Base-by-base conservation (phyloP, 1,140 invertebrate species). In the Schmidtea mediterranea region DNA sequence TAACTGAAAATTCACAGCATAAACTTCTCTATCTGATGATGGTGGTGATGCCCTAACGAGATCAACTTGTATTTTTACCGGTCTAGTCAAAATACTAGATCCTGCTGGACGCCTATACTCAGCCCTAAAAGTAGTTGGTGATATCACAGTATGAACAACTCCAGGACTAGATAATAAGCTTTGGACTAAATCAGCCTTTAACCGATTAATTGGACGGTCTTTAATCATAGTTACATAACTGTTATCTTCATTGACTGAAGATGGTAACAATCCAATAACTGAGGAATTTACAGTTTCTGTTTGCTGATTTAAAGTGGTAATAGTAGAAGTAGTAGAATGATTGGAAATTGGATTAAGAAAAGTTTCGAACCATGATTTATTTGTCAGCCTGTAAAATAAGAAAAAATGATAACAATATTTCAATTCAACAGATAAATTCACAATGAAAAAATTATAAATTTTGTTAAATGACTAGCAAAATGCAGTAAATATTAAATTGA, bases 171-270 rank as follows among this genome's bases (percentile, higher is more conserved):
- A 66, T 1, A 59, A 26, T 21, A 21, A 16, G 15, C 87, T 84
- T 60, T 95, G 84, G 55, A 97, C 90, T 36, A 98, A 73, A 70
- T 97, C 89, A 36, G 87, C 89, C 69, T 97, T 97, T 43, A 97
- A 81, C 37, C 80, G 82, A 43, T 83, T 82, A 52, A 97, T 69
- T 2, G 82, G 80, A 66, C 90, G 89, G 45, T 86, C 86, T 62
- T 86, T 83, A 1, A 95, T 82, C 54, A 94, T 61, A 16, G 62
- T 78, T 38, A 87, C 92, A 65, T 92, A 87, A 16, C 83, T 87
- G 66, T 94, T 87, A 58, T 95, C 87, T 59, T 87, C 80, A 56
- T 95, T 87, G 1, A 81, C 82, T 16, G 83, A 82, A 73, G 62
- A 62, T 23, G 18, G n/a, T 18, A 50, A 2, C 26, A 38, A 32